phyloP scores from a whole-genome alignment of 2,113 vertebrate species.

The Pygoscelis antarcticus region DNA sequence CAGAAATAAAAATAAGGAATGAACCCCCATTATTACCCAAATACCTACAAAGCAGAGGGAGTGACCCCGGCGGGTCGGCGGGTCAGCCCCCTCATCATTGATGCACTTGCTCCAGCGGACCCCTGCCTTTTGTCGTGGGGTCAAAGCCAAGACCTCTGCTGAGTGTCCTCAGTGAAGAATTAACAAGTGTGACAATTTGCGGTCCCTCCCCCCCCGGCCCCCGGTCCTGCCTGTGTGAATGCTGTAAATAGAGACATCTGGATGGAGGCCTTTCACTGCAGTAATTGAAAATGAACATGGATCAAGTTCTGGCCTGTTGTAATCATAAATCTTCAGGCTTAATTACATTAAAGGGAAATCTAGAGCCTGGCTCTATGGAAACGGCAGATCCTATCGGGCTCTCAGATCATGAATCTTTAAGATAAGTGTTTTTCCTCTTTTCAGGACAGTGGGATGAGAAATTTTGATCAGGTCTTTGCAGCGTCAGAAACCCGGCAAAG shows the following conservation, averaged over 20 bases:
- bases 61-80: conserved; percentile 62
- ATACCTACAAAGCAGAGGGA: conserved; percentile 81
- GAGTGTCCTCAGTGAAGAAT: conserved; percentile 85
- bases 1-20: conserved; percentile 80
- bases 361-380: conserved; percentile 87
- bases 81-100: conserved; percentile 81
- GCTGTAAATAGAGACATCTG: conserved; percentile 90
- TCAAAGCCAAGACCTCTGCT: conserved; percentile 88
- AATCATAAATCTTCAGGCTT: conserved; percentile 94
- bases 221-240: conserved; percentile 82
- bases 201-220: conserved; percentile 74
- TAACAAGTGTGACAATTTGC: conserved; percentile 88
- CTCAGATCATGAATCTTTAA: conserved; percentile 86
- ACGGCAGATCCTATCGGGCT: conserved; percentile 86
- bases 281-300: conserved; percentile 93
- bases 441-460: conserved; percentile 55
- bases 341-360: conserved; percentile 96
- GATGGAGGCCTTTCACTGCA: conserved; percentile 87
- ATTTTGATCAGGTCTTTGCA: conserved; percentile 55
- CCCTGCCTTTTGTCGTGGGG: conserved; percentile 77
- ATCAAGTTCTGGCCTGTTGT: conserved; percentile 93
- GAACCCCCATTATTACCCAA: conserved; percentile 78
- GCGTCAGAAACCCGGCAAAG: background rate
- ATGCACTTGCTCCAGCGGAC: conserved; percentile 78
- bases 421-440: conserved; percentile 77